Conservation (phyloP, 1,140 invertebrate genomes). For the Drosophila pachea region DNA sequence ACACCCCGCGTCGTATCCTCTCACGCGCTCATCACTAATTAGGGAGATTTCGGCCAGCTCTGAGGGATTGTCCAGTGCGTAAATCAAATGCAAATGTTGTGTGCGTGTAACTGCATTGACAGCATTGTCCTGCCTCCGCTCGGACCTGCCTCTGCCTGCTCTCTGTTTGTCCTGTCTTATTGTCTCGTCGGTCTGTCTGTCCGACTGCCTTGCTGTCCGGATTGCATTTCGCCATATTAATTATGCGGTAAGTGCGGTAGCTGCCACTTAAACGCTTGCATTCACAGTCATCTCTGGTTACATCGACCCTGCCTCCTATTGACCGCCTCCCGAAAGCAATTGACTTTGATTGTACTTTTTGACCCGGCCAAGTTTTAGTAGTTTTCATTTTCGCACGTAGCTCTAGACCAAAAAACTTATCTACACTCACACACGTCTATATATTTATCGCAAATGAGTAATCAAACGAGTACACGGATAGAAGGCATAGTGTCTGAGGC, state of each 20-base stretch:
- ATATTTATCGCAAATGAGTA: constrained; percentile 54
- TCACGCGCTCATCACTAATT: constrained; percentile 30
- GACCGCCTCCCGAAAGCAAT: neutral
- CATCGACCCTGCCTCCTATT: neutral
- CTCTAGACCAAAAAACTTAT: constrained; percentile 50
- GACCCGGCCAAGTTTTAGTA: constrained; percentile 54
- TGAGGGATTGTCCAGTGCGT: constrained; percentile 50
- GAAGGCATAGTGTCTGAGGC: neutral
- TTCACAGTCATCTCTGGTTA: constrained; percentile 4
- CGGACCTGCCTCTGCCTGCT: constrained; percentile 7
- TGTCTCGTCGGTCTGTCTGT: constrained; percentile 16
- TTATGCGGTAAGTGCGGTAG: constrained; percentile 56
- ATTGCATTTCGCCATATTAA: constrained; percentile 67
- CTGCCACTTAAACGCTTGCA: constrained; percentile 50
- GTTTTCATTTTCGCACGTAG: constrained; percentile 70
- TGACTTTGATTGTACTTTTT: constrained; percentile 61
- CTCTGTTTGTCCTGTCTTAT: constrained; percentile 24
- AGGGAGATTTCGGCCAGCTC: neutral
- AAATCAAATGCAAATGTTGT: constrained; percentile 72
- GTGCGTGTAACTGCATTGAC: constrained; percentile 57
- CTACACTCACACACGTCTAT: constrained; percentile 12
- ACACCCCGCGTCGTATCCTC: neutral
- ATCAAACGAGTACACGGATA: constrained; percentile 39
- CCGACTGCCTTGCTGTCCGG: constrained; percentile 18
- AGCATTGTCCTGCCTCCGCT: constrained; percentile 41